Evolutionary conservation across 2,888 invertebrate species (phyloP), one percentile per base, ranked within the genome.

Genomic region (Masnerella sp.): DNA sequence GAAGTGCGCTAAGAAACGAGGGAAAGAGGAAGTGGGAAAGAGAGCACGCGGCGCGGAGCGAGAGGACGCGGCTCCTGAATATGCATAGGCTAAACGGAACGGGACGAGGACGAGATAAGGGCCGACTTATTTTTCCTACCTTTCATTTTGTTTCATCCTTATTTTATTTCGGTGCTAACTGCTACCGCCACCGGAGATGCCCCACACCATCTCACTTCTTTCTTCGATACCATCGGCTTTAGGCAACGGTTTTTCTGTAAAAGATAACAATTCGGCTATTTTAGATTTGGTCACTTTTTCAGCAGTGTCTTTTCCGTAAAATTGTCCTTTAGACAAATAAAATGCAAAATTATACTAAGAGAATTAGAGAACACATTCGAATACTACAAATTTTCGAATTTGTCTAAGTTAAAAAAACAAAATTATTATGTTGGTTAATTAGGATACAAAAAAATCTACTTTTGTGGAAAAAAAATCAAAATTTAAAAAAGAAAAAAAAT

Each of bases 111-210:
- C 80, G 84, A 84, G 85, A 86, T 85, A 85, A 87, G 85, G 83
- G 84, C 79, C 85, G 83, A 84, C 84, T 86, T 85, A 84, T 85
- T 86, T 85, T 85, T 83, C 83, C 84, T 84, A 83, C 81, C 83
- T 84, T 82, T 83, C 83, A 78, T 84, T 85, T 80, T 80, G 78
- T 80, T 80, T 79, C 79, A 70, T 83, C 81, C 83, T 85, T 84
- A 85, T 85, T 85, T 86, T 84, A 84, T 85, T 85, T 85, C 79
- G 77, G 81, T 79, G 83, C 83, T 85, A 85, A 85, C 85, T 82
- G 83, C 83, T 79, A 79, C 82, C 78, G 79, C 79, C 73, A 74
- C 75, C 78, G 77, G 76, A 78, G 80, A 78, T 74, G 76, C 68
- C 59, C 61, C 61, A 34, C 56, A 70, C 68, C 70, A 59, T 56